Base-by-base conservation (phyloP, 1,140 invertebrate genomes). In the Platyura marginata region DNA sequence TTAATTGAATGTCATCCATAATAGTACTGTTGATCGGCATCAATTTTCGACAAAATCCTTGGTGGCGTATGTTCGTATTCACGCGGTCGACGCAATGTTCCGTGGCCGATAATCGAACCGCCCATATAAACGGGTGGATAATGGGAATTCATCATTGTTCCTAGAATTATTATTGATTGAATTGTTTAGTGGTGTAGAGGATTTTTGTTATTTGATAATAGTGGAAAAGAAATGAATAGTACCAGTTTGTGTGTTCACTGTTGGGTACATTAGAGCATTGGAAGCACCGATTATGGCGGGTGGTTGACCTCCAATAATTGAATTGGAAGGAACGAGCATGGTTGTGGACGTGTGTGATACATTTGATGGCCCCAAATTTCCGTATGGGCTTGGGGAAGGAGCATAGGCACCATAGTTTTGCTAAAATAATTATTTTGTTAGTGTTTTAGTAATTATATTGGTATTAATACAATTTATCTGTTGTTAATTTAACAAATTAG, bases 311-410 rank as follows among this genome's bases (percentile, higher is more conserved):
- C 38, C 36, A n/a, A 38, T 18, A 38, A 38, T 38, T 18, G 36
- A 38, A 38, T 18, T 36, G 20, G 33, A 18, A 20, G 42, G 47
- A 16, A 49, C 25, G 18, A 45, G 40, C 21, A 46, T 35, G 9
- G 48, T 47, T 6, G 46, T 41, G 20, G 47, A 47, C 34, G 16
- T 49, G 21, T 34, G 49, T 16, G 37, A 52, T 21, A 36, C 51
- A 49, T 42, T 51, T 19, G 44, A 52, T 22, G 51, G 47, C 18
- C 44, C 47, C 11, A 60, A 39, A 16, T 49, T 52, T 9, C 51
- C 48, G 21, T 57, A 61, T 32, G 60, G 34, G 40, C 49, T 52
- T 35, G 46, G 42, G 2, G 56, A 29, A 29, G 38, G 38, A 5
- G 38, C 16, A 40, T 40, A 40, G 11, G 38, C 19, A 3, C 20